Percentiles rank a stretch among this genome's conserved stretches.
Evolutionary conservation across 2,888 invertebrate genomes (phyloP).

Genomic region (Corythucha ciliata): DNA sequence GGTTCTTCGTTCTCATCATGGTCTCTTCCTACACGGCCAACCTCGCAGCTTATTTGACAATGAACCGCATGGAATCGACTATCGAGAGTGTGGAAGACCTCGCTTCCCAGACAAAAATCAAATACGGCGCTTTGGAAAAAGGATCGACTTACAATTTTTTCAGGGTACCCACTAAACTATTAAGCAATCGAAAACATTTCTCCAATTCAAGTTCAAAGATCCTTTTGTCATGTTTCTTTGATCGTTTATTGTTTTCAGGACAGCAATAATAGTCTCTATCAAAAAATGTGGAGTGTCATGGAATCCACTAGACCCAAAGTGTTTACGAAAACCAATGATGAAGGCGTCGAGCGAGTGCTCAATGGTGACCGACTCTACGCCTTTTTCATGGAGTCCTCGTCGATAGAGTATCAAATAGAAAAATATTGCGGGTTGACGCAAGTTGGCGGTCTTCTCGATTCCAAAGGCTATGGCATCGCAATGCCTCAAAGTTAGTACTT

Average conservation of each 20-base stretch:
- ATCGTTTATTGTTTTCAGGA: conserved; percentile 56
- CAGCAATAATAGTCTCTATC: conserved; percentile 80
- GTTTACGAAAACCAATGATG: conserved; percentile 70
- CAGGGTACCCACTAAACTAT: conserved; percentile 49
- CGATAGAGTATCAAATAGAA: conserved; percentile 84
- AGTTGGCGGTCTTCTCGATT: conserved; percentile 72
- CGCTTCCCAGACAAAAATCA: conserved; percentile 87
- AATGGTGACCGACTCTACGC: conserved; percentile 72
- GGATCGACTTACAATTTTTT: conserved; percentile 91
- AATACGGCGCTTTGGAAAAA: conserved; percentile 82
- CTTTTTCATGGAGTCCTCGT: conserved; percentile 92
- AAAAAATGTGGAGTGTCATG: conserved; percentile 90
- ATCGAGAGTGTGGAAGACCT: conserved; percentile 88
- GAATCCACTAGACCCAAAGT: conserved; percentile 71
- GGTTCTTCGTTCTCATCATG: conserved; percentile 87
- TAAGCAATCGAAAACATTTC: background rate
- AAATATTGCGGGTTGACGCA: conserved; percentile 75
- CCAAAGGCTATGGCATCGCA: conserved; percentile 89
- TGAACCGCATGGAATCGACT: conserved; percentile 77
- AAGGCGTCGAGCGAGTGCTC: conserved; percentile 76
- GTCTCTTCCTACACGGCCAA: conserved; percentile 91
- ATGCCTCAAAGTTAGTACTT: conserved; percentile 69
- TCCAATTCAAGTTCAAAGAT: background rate
- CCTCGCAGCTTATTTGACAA: conserved; percentile 85
- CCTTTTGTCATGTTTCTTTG: no score